Conservation (phyloP, 2,113 vertebrate genomes). For the Seriola quinqueradiata region DNA sequence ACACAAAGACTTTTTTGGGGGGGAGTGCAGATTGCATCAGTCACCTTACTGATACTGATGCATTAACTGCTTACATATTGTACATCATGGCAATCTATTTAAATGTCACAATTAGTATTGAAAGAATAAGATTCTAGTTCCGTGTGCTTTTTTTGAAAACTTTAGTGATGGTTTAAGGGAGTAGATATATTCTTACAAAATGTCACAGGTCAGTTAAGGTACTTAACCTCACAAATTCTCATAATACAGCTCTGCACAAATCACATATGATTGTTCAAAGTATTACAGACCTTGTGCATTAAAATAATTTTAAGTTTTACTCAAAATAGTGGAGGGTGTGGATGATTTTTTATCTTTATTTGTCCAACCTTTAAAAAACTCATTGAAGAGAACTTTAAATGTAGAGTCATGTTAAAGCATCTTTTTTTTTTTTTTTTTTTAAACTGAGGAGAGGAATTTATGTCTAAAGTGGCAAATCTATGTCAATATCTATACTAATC, state of each 20-base stretch:
- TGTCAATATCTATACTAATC: constrained; percentile 21
- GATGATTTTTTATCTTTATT: not conserved
- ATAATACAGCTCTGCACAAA: no score
- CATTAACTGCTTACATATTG: not conserved
- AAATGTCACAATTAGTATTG: not conserved
- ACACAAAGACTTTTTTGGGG: not conserved
- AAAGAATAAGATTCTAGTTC: not conserved
- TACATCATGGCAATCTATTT: not conserved
- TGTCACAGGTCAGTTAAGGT: not conserved
- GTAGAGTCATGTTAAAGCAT: not conserved
- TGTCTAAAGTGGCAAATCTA: constrained; percentile 10
- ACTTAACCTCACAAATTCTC: not conserved
- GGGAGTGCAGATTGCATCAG: not conserved
- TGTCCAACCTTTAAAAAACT: constrained; percentile 1
- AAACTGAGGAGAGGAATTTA: not conserved
- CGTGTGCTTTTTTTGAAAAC: not conserved
- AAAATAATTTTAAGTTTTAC: not conserved
- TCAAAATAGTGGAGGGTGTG: not conserved
- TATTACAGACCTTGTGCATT: no score
- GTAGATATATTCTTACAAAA: not conserved
- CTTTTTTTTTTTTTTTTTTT: not conserved
- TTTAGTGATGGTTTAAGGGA: not conserved
- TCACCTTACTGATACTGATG: not conserved
- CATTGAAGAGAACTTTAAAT: not conserved
- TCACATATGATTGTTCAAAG: no score